These are phyloP conservation scores for Labeo calbasu DNA, from an alignment of 2,797 vertebrate genomes.

Conservation along the genomic window DNA sequence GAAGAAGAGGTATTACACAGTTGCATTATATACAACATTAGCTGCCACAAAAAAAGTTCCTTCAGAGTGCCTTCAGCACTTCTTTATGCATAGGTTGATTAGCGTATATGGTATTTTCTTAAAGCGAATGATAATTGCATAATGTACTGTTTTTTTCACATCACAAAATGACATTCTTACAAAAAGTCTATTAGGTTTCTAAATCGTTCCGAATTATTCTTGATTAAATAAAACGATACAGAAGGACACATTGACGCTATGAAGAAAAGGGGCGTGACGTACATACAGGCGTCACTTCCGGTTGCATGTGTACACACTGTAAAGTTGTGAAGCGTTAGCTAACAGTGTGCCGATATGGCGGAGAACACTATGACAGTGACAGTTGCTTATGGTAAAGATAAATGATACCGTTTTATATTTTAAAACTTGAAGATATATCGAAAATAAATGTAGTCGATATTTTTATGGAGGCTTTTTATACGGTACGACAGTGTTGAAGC, in stretches of 20 bases:
- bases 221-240: background rate
- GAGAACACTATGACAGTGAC: conserved; percentile 75
- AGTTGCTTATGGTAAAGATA: conserved; percentile 79
- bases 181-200: background rate
- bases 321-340: conserved; percentile 40
- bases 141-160: background rate
- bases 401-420: background rate
- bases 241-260: no score
- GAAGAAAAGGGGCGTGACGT: background rate
- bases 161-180: no score
- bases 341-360: conserved; percentile 70
- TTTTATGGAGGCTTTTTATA: conserved; percentile 5
- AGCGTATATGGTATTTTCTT: no score
- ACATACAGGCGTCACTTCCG: conserved; percentile 4
- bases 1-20: background rate
- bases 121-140: background rate
- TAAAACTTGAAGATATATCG: background rate
- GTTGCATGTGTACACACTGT: conserved; percentile 28
- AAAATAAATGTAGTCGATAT: background rate
- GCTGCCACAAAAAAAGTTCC: background rate
- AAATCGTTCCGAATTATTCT: background rate
- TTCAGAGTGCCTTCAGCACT: no score
- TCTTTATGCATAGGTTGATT: no score
- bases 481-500: background rate
- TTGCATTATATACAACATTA: background rate